Percentiles rank a stretch among this genome's conserved stretches.
These are phyloP conservation scores for Machaerirhynchus nigripectus DNA, from an alignment of 2,113 vertebrate species.

Conservation along the genomic window DNA sequence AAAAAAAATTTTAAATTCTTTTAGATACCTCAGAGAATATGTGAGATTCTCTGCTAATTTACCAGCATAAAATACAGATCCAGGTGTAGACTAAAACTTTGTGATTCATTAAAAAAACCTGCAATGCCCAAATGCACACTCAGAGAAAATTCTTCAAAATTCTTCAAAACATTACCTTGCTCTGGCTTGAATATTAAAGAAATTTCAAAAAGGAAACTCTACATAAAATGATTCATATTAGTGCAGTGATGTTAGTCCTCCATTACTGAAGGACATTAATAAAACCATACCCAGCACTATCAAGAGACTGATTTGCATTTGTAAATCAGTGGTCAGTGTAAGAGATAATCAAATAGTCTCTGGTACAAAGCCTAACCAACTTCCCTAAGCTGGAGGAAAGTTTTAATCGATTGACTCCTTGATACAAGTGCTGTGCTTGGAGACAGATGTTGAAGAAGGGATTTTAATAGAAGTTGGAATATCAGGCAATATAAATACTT, in stretches of 20 bases:
- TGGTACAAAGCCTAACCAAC: background rate
- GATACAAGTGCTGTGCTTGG: background rate
- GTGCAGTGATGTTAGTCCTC: background rate
- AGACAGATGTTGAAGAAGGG: background rate
- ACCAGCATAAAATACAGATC: background rate
- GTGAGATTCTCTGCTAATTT: background rate
- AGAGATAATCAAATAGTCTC: background rate
- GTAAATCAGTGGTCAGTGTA: background rate
- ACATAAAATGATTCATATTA: background rate
- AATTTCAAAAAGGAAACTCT: background rate
- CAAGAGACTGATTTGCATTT: background rate
- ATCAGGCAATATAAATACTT: background rate
- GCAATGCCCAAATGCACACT: background rate
- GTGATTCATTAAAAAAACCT: background rate
- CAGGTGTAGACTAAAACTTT: background rate
- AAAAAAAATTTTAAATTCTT: background rate
- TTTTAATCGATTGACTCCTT: background rate
- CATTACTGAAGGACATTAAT: background rate
- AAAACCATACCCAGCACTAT: fast-evolving
- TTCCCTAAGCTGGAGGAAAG: background rate
- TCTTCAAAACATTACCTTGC: slow-evolving; percentile 6
- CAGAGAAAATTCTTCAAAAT: background rate
- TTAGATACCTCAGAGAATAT: background rate
- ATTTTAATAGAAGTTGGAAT: background rate
- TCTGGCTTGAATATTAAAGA: background rate